A percentile compares a stretch with the other conserved stretches of the same genome.
Conservation (phyloP, 2,888 invertebrate species). For the Macaria liturata region DNA sequence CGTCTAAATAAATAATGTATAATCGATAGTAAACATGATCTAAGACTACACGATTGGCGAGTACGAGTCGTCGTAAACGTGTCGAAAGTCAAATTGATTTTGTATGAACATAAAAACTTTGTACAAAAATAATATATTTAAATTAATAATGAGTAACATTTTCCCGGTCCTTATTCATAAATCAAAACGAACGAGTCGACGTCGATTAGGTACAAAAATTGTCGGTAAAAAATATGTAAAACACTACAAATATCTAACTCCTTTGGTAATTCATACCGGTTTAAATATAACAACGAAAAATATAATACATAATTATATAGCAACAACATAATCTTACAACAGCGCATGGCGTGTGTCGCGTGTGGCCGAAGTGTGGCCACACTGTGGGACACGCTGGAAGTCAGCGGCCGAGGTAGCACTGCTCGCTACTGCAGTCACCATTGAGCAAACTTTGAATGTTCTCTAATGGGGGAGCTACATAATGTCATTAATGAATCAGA, state of each 20-base stretch:
- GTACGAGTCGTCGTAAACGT: conserved; percentile 42
- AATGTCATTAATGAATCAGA: too few species aligned
- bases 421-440: too few species aligned
- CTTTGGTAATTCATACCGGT: conserved; percentile 82
- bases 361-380: background rate
- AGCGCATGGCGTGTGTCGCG: conserved; percentile 22
- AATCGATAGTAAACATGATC: conserved; percentile 54
- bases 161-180: conserved; percentile 29
- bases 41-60: conserved; percentile 46
- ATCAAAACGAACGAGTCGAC: conserved; percentile 31
- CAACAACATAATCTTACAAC: conserved; percentile 53
- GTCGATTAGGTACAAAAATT: conserved; percentile 43
- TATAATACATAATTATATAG: conserved; percentile 51
- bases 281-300: conserved; percentile 66
- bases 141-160: conserved; percentile 37
- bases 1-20: conserved; percentile 62
- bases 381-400: too few species aligned
- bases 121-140: conserved; percentile 39
- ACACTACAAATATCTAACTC: conserved; percentile 75
- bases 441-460: too few species aligned
- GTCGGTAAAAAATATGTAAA: conserved; percentile 65
- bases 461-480: too few species aligned
- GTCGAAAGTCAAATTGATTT: conserved; percentile 43
- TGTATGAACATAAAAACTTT: conserved; percentile 46
- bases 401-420: too few species aligned